Evolutionary conservation across 2,113 vertebrate species (phyloP), one percentile per base, ranked within the genome.

Genomic region (Esox niger): DNA sequence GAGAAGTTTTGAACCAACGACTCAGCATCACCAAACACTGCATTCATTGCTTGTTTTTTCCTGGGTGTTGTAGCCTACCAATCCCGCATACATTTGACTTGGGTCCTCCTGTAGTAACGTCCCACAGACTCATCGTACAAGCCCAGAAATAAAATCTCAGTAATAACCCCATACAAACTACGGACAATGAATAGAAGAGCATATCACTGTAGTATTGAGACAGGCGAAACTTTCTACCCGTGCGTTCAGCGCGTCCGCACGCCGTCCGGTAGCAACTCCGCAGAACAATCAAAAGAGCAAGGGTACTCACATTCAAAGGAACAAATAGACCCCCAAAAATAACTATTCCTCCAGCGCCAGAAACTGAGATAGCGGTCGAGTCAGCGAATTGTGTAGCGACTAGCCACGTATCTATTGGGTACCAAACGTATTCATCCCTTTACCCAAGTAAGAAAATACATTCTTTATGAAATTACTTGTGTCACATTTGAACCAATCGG

Each of bases 391-490:
- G 2, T 27, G 62, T 47, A 47, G 38, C 13, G 33, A 52, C 8
- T 74, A 75, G 78, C 75, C 62, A 65, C 71, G 79, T 82, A 78
- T 86, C 84, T 84, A 86, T 60, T 17, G 83, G 72, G 74, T 79
- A 79, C 80, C 76, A n/a, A 58, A 77, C 74, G 82, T 80, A 84
- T 79, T 79, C 32, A 59, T 65, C 79, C 87, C 83, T 87, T 88
- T 77, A 81, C 85, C 81, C 87, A 91, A 91, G 88, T 92, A 91
- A 79, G 68, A 78, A 81, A 86, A 86, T 73, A 85, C 77, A 85
- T 87, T 85, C 87, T 89, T 91, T 90, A 90, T 89, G 87, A 88
- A 88, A 89, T 85, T 81, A 49, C 69, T 78, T 64, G 73, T 81
- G 79, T 35, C 68, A 26, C 21, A 56, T 76, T 72, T 62, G 59